phyloP scores from a whole-genome alignment of 2,797 vertebrate genomes.

The Momotus momota region DNA sequence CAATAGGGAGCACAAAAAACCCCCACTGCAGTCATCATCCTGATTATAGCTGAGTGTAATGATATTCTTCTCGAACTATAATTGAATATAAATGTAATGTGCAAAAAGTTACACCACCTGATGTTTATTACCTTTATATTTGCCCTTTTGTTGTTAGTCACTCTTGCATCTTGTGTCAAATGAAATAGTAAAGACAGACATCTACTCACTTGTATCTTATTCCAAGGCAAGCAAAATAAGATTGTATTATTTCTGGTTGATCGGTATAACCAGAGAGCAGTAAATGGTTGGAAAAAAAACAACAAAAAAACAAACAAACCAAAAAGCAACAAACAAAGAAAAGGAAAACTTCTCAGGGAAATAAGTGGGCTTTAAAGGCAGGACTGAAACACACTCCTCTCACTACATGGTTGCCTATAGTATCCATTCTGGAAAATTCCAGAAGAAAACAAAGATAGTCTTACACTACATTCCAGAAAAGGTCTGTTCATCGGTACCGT shows the following conservation, averaged over 20 bases:
- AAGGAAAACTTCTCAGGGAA: background rate
- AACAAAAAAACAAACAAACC: too few species aligned
- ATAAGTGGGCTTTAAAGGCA: background rate
- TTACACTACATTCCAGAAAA: background rate
- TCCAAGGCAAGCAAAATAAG: background rate
- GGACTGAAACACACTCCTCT: background rate
- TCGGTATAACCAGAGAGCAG: background rate
- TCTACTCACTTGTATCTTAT: background rate
- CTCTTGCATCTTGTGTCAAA: background rate
- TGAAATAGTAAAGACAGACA: background rate
- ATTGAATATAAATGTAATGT: background rate
- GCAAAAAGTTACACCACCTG: background rate
- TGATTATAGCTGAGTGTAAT: background rate
- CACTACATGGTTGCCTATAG: background rate
- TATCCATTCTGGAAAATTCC: background rate
- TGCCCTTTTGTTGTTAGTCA: background rate
- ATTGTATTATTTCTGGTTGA: background rate
- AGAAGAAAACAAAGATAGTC: background rate
- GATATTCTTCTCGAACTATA: background rate
- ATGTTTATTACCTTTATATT: background rate
- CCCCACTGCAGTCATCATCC: background rate
- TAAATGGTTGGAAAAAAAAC: background rate
- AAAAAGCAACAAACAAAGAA: background rate
- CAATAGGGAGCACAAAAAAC: background rate
- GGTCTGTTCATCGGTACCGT: background rate